These are phyloP conservation scores for Nothura maculosa DNA, from an alignment of 2,797 vertebrate species.

Conservation along the genomic window DNA sequence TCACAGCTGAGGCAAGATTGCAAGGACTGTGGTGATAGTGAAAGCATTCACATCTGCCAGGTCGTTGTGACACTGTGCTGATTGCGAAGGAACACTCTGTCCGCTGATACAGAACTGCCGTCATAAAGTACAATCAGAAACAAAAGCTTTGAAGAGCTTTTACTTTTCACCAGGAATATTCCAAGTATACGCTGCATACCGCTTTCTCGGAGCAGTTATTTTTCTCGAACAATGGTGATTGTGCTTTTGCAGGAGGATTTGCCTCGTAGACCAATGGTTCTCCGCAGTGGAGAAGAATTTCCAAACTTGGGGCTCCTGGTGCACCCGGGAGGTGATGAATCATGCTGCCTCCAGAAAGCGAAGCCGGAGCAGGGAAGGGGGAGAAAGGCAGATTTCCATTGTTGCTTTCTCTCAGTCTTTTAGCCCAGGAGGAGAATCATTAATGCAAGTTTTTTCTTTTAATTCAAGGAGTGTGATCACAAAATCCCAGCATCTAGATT, in stretches of 20 bases:
- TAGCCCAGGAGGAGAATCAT: background rate
- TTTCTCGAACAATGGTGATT: background rate
- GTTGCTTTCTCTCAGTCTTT: constrained; percentile 7
- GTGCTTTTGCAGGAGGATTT: constrained; percentile 44
- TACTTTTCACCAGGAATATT: constrained; percentile 26
- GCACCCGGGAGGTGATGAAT: constrained; percentile 58
- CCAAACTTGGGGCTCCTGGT: constrained; percentile 58
- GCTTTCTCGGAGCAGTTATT: background rate
- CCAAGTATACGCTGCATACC: background rate
- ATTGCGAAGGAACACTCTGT: constrained; percentile 83
- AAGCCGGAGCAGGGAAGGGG: background rate
- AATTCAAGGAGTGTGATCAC: background rate
- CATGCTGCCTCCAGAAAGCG: constrained; percentile 45
- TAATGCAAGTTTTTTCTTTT: background rate
- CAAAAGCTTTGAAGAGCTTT: constrained; percentile 66
- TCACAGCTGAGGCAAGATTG: constrained; percentile 81
- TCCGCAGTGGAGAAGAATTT: constrained; percentile 62
- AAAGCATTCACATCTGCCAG: constrained; percentile 81
- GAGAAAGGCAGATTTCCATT: constrained; percentile 28
- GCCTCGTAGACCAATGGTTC: constrained; percentile 39
- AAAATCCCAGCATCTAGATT: constrained; percentile 7
- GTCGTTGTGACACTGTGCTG: constrained; percentile 86
- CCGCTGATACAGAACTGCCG: constrained; percentile 82
- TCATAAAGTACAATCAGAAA: constrained; percentile 79
- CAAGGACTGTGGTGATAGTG: constrained; percentile 81